phyloP scores from a whole-genome alignment of 2,888 invertebrate species.

The Machimus atricapillus region DNA sequence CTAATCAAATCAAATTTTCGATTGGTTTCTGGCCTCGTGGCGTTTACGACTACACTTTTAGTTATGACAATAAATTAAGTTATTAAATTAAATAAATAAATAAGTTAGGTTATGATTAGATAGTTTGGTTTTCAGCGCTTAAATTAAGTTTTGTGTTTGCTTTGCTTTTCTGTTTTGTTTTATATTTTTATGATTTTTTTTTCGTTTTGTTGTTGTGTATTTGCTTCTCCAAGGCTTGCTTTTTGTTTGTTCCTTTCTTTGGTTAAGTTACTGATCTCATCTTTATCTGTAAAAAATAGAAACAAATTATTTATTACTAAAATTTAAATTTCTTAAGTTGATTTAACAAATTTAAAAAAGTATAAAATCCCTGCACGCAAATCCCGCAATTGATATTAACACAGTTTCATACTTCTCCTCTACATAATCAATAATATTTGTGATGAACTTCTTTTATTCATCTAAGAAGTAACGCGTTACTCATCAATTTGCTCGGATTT shows the following conservation, averaged over 20 bases:
- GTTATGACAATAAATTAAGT: slow-evolving; percentile 31
- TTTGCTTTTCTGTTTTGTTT: slow-evolving; percentile 6
- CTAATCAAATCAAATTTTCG: neutral
- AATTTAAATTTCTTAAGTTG: neutral
- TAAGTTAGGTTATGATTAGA: slow-evolving; percentile 53
- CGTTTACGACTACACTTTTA: slow-evolving; percentile 37
- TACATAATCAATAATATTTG: neutral
- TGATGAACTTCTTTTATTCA: neutral
- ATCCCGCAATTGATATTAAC: neutral
- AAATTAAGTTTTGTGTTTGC: slow-evolving; percentile 18
- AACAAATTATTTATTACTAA: neutral
- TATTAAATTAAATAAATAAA: slow-evolving; percentile 52
- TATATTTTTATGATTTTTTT: neutral
- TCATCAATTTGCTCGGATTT: neutral
- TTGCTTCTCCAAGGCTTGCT: slow-evolving; percentile 31
- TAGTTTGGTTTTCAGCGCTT: slow-evolving; percentile 51
- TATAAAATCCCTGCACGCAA: neutral
- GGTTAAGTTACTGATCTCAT: slow-evolving; percentile 48
- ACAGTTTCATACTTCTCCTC: neutral
- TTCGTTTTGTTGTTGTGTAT: slow-evolving; percentile 35
- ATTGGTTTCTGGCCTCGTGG: neutral
- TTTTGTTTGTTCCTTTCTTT: slow-evolving; percentile 46
- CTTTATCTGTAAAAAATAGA: slow-evolving; percentile 45
- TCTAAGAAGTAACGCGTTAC: neutral
- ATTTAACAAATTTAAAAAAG: neutral